These are phyloP conservation scores for Drosophila cognata DNA, from an alignment of 2,888 invertebrate genomes.

Conservation along the genomic window DNA sequence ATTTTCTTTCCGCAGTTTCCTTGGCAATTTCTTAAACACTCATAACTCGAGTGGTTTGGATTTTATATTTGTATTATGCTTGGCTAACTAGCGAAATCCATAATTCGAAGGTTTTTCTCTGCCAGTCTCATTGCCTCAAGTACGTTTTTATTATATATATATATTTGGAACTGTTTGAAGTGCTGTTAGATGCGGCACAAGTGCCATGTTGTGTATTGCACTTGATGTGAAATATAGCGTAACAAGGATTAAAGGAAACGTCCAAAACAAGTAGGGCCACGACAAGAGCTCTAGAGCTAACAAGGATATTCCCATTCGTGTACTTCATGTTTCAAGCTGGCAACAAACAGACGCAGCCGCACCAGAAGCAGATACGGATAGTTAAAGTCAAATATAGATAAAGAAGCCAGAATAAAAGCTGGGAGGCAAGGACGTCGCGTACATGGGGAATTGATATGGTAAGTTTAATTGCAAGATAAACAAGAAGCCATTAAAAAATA, in stretches of 20 bases:
- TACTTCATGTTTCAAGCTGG: slow-evolving; percentile 34
- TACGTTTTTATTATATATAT: slow-evolving; percentile 2
- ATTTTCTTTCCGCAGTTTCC: neutral
- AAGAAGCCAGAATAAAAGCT: neutral
- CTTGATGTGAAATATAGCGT: slow-evolving; percentile 13
- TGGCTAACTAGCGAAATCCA: neutral
- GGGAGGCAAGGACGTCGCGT: neutral
- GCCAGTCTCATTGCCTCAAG: neutral
- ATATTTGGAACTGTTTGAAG: neutral
- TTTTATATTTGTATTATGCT: neutral
- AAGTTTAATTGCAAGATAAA: slow-evolving; percentile 61
- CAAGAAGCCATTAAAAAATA: slow-evolving; percentile 57
- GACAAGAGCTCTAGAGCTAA: neutral
- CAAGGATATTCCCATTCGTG: slow-evolving; percentile 24
- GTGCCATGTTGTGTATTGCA: slow-evolving; percentile 27
- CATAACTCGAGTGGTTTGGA: neutral
- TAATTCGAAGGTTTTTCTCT: neutral
- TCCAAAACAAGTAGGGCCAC: neutral
- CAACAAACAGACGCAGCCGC: slow-evolving; percentile 20
- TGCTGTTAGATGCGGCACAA: slow-evolving; percentile 14
- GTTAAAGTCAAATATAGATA: neutral
- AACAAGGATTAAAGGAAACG: slow-evolving; percentile 1
- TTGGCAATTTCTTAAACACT: neutral
- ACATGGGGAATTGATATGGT: slow-evolving; percentile 12
- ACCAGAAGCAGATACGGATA: slow-evolving; percentile 10